A percentile compares a stretch with the other conserved stretches of the same genome.
Evolutionary conservation across 2,888 invertebrate species (phyloP).

Genomic region (Leptinotarsa juncta): DNA sequence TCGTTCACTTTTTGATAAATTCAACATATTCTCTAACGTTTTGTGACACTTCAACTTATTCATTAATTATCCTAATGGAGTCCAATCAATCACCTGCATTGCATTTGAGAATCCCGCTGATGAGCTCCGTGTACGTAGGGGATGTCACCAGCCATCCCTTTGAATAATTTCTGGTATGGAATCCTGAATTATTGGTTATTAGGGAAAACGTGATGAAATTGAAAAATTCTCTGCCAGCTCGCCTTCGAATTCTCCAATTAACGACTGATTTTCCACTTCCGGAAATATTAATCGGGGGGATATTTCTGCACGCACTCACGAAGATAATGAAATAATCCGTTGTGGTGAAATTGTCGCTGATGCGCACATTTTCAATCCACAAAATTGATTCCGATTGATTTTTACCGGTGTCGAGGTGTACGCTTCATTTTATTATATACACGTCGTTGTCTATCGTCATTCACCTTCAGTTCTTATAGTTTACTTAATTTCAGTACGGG

Average conservation of each 20-base stretch:
- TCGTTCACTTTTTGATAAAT: too few relatives aligned
- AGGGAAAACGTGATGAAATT: constrained; percentile 20
- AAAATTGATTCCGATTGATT: background rate
- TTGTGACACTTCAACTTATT: background rate
- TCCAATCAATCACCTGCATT: background rate
- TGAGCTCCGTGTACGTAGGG: background rate
- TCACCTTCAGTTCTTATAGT: too few relatives aligned
- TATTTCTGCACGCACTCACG: constrained; percentile 21
- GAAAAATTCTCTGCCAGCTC: constrained; percentile 18
- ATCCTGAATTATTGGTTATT: constrained; percentile 21
- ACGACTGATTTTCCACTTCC: constrained; percentile 22
- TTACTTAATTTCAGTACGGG: too few relatives aligned
- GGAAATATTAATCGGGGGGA: constrained; percentile 21
- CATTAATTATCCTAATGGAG: background rate
- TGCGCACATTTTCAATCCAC: background rate
- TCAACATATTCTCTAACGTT: too few relatives aligned
- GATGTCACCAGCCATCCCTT: background rate
- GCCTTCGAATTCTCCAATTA: constrained; percentile 21
- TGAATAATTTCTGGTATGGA: constrained; percentile 10
- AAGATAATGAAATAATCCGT: constrained; percentile 22
- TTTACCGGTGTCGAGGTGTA: too few relatives aligned
- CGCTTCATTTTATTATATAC: too few relatives aligned
- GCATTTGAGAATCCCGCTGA: background rate
- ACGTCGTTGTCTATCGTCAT: too few relatives aligned
- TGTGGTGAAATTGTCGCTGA: background rate